A percentile compares a stretch with the other conserved stretches of the same genome.
phyloP scores from a whole-genome alignment of 2,113 vertebrate species.

The Panurus biarmicus region DNA sequence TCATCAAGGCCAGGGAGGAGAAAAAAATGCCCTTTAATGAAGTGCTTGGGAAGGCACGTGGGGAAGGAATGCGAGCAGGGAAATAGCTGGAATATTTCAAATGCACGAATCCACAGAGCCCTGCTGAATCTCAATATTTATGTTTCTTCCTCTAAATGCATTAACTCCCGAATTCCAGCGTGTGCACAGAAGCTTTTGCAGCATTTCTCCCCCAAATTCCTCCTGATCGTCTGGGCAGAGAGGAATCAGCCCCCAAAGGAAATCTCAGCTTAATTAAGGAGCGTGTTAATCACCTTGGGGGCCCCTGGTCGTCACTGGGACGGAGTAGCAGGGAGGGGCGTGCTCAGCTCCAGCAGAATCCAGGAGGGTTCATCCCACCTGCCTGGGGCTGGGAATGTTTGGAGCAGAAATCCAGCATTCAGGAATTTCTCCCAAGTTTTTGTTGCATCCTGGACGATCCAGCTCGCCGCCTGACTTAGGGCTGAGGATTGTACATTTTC shows the following conservation, averaged over 20 bases:
- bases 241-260: not conserved
- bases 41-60: not conserved
- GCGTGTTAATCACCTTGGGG: not conserved
- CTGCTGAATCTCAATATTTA: not conserved
- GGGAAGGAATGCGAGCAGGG: conserved; percentile 41
- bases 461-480: not conserved
- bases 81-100: conserved; percentile 58
- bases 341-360: not conserved
- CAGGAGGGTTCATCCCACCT: not conserved
- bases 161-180: not conserved
- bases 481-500: not conserved
- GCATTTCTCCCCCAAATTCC: not conserved
- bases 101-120: not conserved
- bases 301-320: not conserved
- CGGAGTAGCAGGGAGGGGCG: no score
- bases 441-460: fast-evolving
- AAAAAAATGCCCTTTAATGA: not conserved
- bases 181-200: not conserved
- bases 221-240: not conserved
- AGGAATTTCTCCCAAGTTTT: not conserved
- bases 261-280: not conserved
- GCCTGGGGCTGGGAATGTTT: not conserved
- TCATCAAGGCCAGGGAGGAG: not conserved
- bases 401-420: not conserved
- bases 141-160: not conserved